Evolutionary conservation across 2,797 vertebrate species (phyloP), one percentile per base, ranked within the genome.

Genomic region (Rhabdomys pumilio): DNA sequence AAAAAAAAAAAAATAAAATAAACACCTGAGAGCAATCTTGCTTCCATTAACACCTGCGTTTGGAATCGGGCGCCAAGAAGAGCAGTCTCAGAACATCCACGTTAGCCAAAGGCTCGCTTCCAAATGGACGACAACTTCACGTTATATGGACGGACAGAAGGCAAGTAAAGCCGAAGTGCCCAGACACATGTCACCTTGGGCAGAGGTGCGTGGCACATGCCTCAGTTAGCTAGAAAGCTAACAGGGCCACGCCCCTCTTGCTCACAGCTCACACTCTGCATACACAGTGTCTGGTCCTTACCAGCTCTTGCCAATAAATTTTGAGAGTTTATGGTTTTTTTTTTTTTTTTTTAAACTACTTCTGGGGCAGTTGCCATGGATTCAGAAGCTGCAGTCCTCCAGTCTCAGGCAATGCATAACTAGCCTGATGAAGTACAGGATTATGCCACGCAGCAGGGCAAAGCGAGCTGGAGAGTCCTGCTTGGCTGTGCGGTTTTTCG

Each of bases 31-130:
- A 53, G 34, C 44, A 75, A 90, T 57, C 47, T 86, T 22, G 13
- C 17, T 76, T 75, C 26, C n/a, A 77, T 72, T 76, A 94, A 61
- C 19, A 82, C 20, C 3, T 50, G 85, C 4, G 14, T 87, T 17
- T 72, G 72, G 79, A 94, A 76, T 91, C 80, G 53, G 34, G 53
- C 89, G 80, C 6, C 44, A 87, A 44, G 81, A 89, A 82, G 55
- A 95, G 4, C 55, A 77, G 44, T 82, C 59, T 82, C 31, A 38
- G 11, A 85, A 61, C 77, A 83, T 69, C 26, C 0, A 0, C 55
- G 86, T 50, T 55, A 57, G 10, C 67, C 77, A 81, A 65, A 90
- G 75, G 38, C 79, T 11, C 29, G 26, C 53, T 67, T 88, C 47
- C 67, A 90, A 77, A 89, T 65, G 20, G 61, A 26, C 82, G 80